Evolutionary conservation across 2,888 invertebrate genomes (phyloP).

Genomic region (Trissolcus brochymenae): DNA sequence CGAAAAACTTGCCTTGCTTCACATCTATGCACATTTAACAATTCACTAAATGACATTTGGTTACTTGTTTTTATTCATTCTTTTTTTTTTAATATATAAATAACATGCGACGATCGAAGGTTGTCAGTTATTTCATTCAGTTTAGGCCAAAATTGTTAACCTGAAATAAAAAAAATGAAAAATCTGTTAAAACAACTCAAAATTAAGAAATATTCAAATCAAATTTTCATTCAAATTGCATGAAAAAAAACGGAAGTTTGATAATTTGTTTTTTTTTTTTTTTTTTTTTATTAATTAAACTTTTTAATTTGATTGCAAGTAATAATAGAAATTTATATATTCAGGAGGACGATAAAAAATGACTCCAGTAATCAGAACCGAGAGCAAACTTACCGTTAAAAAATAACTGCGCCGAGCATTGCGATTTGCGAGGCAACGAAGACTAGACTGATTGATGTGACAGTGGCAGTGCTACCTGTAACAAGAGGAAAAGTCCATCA

Average conservation of each 20-base stretch:
- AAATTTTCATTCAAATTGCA: not conserved
- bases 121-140: slow-evolving; percentile 17
- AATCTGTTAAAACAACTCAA: not conserved
- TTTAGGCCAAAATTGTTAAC: slow-evolving; percentile 39
- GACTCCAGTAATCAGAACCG: not conserved
- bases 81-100: no score
- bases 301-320: slow-evolving; percentile 28
- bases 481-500: slow-evolving; percentile 57
- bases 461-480: slow-evolving; percentile 59
- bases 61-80: not conserved
- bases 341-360: not conserved
- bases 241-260: not conserved
- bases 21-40: slow-evolving; percentile 15
- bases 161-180: slow-evolving; percentile 23
- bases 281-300: slow-evolving; percentile 25
- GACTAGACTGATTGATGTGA: slow-evolving; percentile 57
- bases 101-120: not conserved
- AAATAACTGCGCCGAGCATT: slow-evolving; percentile 52
- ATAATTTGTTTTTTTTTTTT: no score
- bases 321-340: slow-evolving; percentile 1
- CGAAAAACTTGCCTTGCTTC: slow-evolving; percentile 16
- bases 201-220: no score
- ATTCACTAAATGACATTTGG: slow-evolving; percentile 5
- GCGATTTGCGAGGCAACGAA: slow-evolving; percentile 56
- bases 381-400: slow-evolving; percentile 52